Evolutionary conservation across 2,797 vertebrate species (phyloP).

Genomic region (Thripadectes ignobilis): DNA sequence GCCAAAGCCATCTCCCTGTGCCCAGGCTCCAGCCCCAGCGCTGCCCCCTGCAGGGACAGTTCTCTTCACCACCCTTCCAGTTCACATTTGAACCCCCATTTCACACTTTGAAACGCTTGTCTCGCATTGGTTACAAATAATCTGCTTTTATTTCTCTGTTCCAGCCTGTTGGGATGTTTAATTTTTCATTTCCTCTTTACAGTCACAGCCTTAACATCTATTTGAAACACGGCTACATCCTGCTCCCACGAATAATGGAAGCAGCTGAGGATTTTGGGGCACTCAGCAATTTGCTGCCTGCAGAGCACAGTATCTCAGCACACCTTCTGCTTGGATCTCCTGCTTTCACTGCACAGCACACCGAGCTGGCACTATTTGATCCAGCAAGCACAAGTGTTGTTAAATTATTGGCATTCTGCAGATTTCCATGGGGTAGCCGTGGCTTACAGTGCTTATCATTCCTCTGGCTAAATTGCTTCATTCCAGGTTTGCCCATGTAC

Average conservation of each 20-base stretch:
- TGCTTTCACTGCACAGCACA: neutral
- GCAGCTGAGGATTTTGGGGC: conserved; percentile 22
- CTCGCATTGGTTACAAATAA: neutral
- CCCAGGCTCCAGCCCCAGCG: neutral
- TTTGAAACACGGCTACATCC: conserved; percentile 6
- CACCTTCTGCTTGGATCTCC: conserved; percentile 56
- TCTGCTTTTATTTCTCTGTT: neutral
- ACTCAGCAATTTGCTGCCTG: conserved; percentile 33
- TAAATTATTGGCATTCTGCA: conserved; percentile 50
- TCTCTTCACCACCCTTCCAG: neutral
- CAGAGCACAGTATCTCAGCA: conserved; percentile 13
- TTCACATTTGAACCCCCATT: neutral
- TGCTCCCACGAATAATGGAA: conserved; percentile 16
- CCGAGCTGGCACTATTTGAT: conserved; percentile 32
- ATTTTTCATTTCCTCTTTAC: conserved; percentile 5
- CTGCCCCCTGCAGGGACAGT: neutral
- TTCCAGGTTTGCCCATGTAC: neutral
- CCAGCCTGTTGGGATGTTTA: neutral
- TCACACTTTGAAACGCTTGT: neutral
- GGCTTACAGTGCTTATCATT: neutral
- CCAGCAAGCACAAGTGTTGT: conserved; percentile 30
- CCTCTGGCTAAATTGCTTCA: conserved; percentile 17
- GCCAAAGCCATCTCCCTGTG: neutral
- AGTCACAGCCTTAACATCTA: neutral
- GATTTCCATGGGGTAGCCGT: neutral